Conservation (phyloP, 2,113 vertebrate species). For the Vimba vimba region DNA sequence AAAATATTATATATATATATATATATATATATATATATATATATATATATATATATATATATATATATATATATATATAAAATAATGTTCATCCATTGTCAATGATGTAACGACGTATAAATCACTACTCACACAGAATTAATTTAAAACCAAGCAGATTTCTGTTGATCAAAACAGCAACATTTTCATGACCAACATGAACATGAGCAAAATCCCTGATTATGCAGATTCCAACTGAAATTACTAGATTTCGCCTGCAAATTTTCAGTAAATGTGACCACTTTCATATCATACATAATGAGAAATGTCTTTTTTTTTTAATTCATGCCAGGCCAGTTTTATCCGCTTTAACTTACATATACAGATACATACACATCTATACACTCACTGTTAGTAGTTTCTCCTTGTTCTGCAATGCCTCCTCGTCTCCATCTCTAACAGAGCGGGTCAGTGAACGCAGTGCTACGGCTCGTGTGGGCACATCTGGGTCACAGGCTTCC, state of each 20-base stretch:
- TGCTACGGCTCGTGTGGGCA: conserved; percentile 82
- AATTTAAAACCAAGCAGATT: too few relatives aligned
- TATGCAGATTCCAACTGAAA: too few relatives aligned
- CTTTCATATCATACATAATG: too few relatives aligned
- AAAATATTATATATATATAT: background rate
- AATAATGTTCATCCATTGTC: too few relatives aligned
- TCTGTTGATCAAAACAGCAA: too few relatives aligned
- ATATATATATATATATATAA: background rate
- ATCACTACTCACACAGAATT: too few relatives aligned
- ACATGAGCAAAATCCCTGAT: too few relatives aligned
- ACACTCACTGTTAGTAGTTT: conserved; percentile 82
- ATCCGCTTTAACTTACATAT: background rate
- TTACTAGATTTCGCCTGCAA: too few relatives aligned
- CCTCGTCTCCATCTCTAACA: conserved; percentile 68
- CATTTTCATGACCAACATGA: too few relatives aligned
- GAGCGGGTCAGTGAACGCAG: conserved; percentile 78
- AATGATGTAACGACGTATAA: too few relatives aligned
- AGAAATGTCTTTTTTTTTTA: background rate
- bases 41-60: background rate
- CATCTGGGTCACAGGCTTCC: conserved; percentile 84
- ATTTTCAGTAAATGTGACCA: too few relatives aligned
- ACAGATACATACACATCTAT: background rate
- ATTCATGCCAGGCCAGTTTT: background rate
- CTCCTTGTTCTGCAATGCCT: conserved; percentile 75
- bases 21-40: background rate